Conservation (phyloP, 2,113 vertebrate genomes). For the Notarius lentiginosus region DNA sequence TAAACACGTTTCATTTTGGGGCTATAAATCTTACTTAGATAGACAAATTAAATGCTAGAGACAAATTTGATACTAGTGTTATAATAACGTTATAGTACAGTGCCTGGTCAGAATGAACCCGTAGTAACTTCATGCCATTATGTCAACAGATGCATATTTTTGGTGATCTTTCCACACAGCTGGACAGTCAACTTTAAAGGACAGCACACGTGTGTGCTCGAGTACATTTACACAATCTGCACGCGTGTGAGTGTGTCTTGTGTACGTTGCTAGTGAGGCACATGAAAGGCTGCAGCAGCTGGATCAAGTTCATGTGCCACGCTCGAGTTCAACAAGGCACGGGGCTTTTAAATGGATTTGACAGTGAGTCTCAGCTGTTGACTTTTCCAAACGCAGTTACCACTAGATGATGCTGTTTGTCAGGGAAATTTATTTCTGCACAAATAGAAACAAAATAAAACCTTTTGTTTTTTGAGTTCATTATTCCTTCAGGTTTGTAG, state of each 20-base stretch:
- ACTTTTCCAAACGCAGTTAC: not conserved
- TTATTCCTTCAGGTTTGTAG: not conserved
- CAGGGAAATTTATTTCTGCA: not conserved
- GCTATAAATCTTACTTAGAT: not conserved
- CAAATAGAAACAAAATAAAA: not conserved
- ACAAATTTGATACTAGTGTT: not conserved
- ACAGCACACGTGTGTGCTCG: slow-evolving; percentile 34
- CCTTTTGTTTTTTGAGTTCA: not conserved
- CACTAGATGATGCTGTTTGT: slow-evolving; percentile 48
- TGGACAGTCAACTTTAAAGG: slow-evolving; percentile 43
- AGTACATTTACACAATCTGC: slow-evolving; percentile 19
- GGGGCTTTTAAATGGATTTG: slow-evolving; percentile 47
- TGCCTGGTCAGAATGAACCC: not conserved
- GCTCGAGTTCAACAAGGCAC: slow-evolving; percentile 48
- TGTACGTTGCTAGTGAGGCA: slow-evolving; percentile 31
- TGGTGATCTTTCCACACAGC: slow-evolving; percentile 49
- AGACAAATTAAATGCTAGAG: not conserved
- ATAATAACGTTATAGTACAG: not conserved
- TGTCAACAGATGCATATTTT: slow-evolving; percentile 29
- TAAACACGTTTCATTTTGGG: too few relatives aligned
- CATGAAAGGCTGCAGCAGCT: slow-evolving; percentile 53
- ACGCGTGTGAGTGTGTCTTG: slow-evolving; percentile 40
- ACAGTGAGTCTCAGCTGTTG: slow-evolving; percentile 46
- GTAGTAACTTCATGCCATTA: not conserved
- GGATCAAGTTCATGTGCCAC: slow-evolving; percentile 51